Evolutionary conservation across 2,797 vertebrate genomes (phyloP).

Genomic region (Cuniculus paca): DNA sequence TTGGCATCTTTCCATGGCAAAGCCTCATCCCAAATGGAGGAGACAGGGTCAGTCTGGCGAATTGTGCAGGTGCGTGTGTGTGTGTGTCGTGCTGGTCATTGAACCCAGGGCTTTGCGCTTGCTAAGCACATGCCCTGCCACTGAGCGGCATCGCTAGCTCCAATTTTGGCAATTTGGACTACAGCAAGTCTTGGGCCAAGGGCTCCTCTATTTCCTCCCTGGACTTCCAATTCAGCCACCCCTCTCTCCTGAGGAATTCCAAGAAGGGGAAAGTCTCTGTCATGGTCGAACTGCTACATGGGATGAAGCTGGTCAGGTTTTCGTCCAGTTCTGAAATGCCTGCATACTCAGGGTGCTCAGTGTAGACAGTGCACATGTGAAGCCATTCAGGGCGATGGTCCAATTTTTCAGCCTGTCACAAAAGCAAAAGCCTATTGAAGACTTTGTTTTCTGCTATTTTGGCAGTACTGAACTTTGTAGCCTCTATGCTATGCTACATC

Average conservation of each 20-base stretch:
- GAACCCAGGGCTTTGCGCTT: not conserved
- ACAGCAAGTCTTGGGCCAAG: not conserved
- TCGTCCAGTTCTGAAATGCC: conserved; percentile 95
- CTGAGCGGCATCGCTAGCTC: not conserved
- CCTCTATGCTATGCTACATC: not conserved
- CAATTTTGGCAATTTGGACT: not conserved
- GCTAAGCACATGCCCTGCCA: not conserved
- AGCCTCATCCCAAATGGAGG: not conserved
- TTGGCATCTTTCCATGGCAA: not conserved
- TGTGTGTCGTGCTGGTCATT: not conserved
- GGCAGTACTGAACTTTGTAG: not conserved
- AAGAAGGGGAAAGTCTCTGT: conserved; percentile 69
- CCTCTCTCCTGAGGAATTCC: not conserved
- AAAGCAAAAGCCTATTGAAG: conserved; percentile 88
- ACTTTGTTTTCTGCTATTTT: conserved; percentile 70
- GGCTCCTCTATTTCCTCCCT: not conserved
- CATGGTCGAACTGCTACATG: conserved; percentile 92
- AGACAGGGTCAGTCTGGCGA: not conserved
- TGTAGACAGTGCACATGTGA: conserved; percentile 93
- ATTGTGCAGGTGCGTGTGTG: not conserved
- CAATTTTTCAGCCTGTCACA: conserved; percentile 91
- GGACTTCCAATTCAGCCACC: not conserved
- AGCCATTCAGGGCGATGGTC: conserved; percentile 91
- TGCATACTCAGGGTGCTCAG: conserved; percentile 95
- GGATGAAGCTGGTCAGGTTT: conserved; percentile 94